Evolutionary conservation across 2,797 vertebrate species (phyloP), one percentile per base, ranked within the genome.

Genomic region (Sebastes matsubarae): DNA sequence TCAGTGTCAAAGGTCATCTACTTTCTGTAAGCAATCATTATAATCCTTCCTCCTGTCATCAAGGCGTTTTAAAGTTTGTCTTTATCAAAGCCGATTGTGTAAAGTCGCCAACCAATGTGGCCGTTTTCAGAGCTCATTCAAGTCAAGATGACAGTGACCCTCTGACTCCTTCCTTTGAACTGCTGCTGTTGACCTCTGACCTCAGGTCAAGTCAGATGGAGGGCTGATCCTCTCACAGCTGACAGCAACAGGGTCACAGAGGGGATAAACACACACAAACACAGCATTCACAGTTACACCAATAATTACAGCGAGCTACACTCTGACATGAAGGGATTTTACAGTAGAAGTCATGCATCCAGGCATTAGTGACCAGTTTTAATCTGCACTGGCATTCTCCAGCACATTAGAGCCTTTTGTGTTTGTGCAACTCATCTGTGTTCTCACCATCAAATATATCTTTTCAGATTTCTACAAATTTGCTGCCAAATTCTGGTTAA

Each of bases 171-270:
- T 76, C 59, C 66, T 81, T 52, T 85, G 65, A 70, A 87, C 46
- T 42, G 63, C 81, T 65, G 64, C 63, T 50, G 2, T 59, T 80
- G 77, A 91, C 86, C 77, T 85, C 42, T 80, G 84, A 92, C 89
- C 85, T 75, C 61, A 54, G 72, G 60, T 38, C 52, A 22, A 80
- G 65, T 82, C 58, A 69, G 22, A 59, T 10, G 57, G 68, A 74
- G 63, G 60, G 50, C 25, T 75, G 68, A 86, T 73, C 82, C 58
- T 60, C 59, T 81, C 59, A 57, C 73, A 89, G 71, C 77, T 83
- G 77, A 82, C 36, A 52, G 65, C 8, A 5, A 5, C 54, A 57
- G 61, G 81, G 83, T 86, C 83, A 88, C 71, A 77, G 67, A 72
- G 63, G 38, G 58, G 72, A 73, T 77, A 57, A 13, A 82, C 36